A percentile compares a stretch with the other conserved stretches of the same genome.
Evolutionary conservation across 1,140 invertebrate genomes (phyloP).

Genomic region (Calliphora vicina): DNA sequence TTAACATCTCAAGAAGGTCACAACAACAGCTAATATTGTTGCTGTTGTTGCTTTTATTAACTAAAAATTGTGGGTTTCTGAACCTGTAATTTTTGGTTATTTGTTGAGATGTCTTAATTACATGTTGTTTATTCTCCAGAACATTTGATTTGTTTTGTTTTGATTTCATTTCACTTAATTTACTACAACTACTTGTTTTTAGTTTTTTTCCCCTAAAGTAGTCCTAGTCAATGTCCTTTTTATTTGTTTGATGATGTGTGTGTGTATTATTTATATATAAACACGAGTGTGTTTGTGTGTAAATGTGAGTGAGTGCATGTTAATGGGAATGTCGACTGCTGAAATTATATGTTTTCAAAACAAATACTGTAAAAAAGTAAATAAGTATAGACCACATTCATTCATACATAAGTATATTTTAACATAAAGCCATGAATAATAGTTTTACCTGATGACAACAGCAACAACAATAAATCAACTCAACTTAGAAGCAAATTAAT

Average conservation of each 20-base stretch:
- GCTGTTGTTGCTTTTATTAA: neutral
- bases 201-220: neutral
- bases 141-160: neutral
- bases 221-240: neutral
- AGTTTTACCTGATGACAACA: neutral
- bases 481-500: neutral
- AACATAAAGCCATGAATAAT: too few species aligned
- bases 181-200: neutral
- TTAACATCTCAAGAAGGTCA: neutral
- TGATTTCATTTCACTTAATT: neutral
- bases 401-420: neutral
- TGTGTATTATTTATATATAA: too few species aligned
- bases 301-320: too few species aligned
- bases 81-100: neutral
- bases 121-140: neutral
- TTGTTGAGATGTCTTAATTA: constrained; percentile 7
- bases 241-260: too few species aligned
- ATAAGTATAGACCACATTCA: neutral
- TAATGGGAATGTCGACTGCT: neutral
- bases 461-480: neutral
- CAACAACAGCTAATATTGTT: fast-evolving
- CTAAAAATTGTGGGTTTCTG: neutral
- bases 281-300: too few species aligned
- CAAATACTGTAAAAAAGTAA: neutral
- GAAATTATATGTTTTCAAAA: constrained; percentile 2